Conservation (phyloP, 2,888 invertebrate genomes). For the Lepidochrysops patricia region DNA sequence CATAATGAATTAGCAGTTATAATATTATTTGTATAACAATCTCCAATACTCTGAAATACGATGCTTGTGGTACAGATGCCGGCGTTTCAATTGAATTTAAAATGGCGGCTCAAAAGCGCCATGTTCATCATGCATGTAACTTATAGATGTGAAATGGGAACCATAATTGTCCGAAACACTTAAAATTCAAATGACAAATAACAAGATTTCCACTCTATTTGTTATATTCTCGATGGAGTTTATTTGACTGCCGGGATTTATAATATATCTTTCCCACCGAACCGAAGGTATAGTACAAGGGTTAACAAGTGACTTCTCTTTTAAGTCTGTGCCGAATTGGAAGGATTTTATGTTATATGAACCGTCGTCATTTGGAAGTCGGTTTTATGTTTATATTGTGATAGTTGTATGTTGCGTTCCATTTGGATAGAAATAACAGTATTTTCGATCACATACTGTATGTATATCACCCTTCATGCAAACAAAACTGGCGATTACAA, state of each 20-base stretch:
- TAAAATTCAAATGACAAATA: no score
- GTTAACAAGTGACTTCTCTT: background rate
- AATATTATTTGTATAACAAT: slow-evolving; percentile 26
- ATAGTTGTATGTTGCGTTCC: background rate
- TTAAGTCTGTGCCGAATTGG: slow-evolving; percentile 5
- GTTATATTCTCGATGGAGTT: no score
- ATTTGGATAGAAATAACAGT: no score
- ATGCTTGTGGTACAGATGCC: background rate
- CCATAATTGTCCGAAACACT: no score
- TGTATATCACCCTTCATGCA: no score
- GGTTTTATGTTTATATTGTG: background rate
- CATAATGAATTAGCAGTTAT: background rate
- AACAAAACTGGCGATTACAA: no score
- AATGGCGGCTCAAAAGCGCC: no score
- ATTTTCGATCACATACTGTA: no score
- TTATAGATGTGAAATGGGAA: no score
- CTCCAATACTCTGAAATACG: slow-evolving; percentile 32
- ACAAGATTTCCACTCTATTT: no score
- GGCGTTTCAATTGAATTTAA: no score
- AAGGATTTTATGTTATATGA: background rate
- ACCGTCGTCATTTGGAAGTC: background rate
- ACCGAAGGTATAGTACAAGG: slow-evolving; percentile 24
- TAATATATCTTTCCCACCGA: slow-evolving; percentile 51
- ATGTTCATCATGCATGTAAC: no score
- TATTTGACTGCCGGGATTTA: slow-evolving; percentile 18